Evolutionary conservation across 2,888 invertebrate genomes (phyloP).

Genomic region (Busseola fusca): DNA sequence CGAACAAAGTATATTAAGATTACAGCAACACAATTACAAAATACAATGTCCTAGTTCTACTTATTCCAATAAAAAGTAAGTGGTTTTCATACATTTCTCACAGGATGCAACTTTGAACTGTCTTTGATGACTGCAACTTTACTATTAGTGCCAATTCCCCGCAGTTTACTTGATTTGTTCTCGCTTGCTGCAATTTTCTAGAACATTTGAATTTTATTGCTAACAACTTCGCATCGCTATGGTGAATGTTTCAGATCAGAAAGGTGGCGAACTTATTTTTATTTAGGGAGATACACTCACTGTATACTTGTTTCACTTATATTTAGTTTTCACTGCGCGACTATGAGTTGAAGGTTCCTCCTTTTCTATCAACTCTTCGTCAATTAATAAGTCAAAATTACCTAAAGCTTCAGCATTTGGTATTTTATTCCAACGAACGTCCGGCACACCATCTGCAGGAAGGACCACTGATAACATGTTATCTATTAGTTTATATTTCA

Average conservation of each 20-base stretch:
- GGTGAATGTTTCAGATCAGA: constrained; percentile 1
- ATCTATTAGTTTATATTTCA: constrained; percentile 97
- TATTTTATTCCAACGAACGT: constrained; percentile 96
- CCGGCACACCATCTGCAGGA: constrained; percentile 96
- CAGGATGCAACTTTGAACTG: constrained; percentile 5
- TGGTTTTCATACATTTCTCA: constrained; percentile 1
- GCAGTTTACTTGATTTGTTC: constrained; percentile 1
- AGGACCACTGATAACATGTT: constrained; percentile 97
- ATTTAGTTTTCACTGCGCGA: constrained; percentile 69
- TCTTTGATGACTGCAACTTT: constrained; percentile 22
- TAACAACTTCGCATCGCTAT: constrained; percentile 1
- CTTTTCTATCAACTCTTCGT: constrained; percentile 93
- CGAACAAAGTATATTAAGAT: neutral
- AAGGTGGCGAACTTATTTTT: neutral
- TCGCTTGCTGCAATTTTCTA: constrained; percentile 11
- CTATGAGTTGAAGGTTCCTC: constrained; percentile 84
- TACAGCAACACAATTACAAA: neutral
- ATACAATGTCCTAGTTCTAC: neutral
- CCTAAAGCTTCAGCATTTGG: constrained; percentile 93
- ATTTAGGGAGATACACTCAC: neutral
- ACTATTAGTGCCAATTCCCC: constrained; percentile 19
- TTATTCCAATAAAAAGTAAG: neutral
- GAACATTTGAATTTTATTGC: constrained; percentile 30
- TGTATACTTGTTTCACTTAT: constrained; percentile 52
- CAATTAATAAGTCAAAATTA: constrained; percentile 95